Base-by-base conservation (phyloP, 2,888 invertebrate species). In the Oxyscelio sp. region DNA sequence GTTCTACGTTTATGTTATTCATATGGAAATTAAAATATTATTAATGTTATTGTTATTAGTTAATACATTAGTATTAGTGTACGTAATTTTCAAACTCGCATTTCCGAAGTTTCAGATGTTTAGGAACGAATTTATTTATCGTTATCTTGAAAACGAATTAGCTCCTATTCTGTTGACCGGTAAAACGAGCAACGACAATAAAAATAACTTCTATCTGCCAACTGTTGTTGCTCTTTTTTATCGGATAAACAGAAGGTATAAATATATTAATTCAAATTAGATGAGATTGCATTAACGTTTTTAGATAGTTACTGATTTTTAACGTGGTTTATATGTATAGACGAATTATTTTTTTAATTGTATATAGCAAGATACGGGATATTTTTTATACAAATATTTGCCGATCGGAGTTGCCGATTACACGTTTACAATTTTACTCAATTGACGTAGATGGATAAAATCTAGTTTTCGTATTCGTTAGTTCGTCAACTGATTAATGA, bases 1-100 rank as follows among this genome's bases (percentile, higher is more conserved):
- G 70, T 65, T 70, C 31, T 63, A 63, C 54, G 77, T 54, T 59
- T 71, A 71, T 21, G 63, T 70, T 83, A 83, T 83, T 83, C 66
- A 83, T 78, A 50, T 66, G 34, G 4, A 77, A 66, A 71, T 48
- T 59, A 24, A 75, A 70, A 75, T 68, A 70, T 63, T 65, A 80
- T 66, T 63, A 75, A 71, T 75, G 82, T 82, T 75, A 74, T 75
- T 75, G 56, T 75, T 63, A 48, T 48, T 40, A 65, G 48, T 38
- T 48, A 34, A n/a, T 70, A 45, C 58, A 21, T 66, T 66, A 38
- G 34, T 80, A 52, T 43, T 65, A 70, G 13, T 68, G 4, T 50
- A 17, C 11, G 56, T 40, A 65, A 58, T 38, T 66, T 58, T 58
- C 19, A 54, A 22, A 48, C 22, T 27, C 27, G 61, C 61, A 43